These are phyloP conservation scores for Grammomys dolichurus DNA, from an alignment of 2,113 vertebrate genomes.

Conservation along the genomic window DNA sequence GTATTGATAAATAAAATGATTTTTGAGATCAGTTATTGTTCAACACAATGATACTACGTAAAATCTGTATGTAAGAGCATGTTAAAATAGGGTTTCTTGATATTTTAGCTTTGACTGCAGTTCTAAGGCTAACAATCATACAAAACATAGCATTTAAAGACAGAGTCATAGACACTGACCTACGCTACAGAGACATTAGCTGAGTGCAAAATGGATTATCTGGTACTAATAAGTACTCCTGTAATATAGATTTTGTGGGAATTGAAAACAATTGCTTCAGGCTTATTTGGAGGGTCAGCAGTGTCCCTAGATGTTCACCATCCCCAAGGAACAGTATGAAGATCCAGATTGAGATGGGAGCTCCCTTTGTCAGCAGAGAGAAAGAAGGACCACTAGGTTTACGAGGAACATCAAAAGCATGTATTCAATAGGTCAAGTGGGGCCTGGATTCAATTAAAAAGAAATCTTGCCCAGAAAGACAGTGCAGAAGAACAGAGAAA, in stretches of 20 bases:
- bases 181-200: neutral
- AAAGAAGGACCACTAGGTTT: neutral
- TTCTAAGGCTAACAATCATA: neutral
- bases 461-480: neutral
- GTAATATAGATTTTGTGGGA: neutral
- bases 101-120: neutral
- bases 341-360: neutral
- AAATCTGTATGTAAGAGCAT: neutral
- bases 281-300: neutral
- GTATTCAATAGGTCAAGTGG: neutral
- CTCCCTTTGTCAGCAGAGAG: neutral
- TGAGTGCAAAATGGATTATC: neutral
- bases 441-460: neutral
- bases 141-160: neutral
- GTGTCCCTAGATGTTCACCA: neutral
- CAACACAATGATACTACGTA: neutral
- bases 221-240: neutral
- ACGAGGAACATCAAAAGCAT: neutral
- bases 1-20: neutral
- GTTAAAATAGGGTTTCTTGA: neutral
- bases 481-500: neutral
- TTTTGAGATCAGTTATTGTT: conserved; percentile 28
- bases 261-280: neutral
- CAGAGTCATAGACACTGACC: neutral
- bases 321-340: neutral